These are phyloP conservation scores for Caradrina kadenii DNA, from an alignment of 2,888 invertebrate species.

Conservation along the genomic window DNA sequence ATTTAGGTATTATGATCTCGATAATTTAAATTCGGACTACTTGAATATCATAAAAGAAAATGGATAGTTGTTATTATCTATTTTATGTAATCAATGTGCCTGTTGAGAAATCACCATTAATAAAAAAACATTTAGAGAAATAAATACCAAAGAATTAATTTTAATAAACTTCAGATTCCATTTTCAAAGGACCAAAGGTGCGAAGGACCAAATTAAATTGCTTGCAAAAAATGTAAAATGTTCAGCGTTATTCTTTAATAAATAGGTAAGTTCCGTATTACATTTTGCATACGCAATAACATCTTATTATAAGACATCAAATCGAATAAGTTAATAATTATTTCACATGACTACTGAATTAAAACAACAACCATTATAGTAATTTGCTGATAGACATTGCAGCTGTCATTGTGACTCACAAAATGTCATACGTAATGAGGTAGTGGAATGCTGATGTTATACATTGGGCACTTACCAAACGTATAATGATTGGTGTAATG, in stretches of 20 bases:
- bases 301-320: slow-evolving; percentile 51
- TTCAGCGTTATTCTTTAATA: slow-evolving; percentile 18
- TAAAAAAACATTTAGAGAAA: too few relatives aligned
- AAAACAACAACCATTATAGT: slow-evolving; percentile 29
- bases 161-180: too few relatives aligned
- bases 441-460: slow-evolving; percentile 65
- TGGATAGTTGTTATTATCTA: too few relatives aligned
- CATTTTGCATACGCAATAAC: slow-evolving; percentile 47
- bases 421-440: slow-evolving; percentile 69
- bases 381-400: slow-evolving; percentile 55
- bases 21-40: too few relatives aligned
- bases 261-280: slow-evolving; percentile 11
- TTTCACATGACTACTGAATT: slow-evolving; percentile 35
- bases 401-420: slow-evolving; percentile 72
- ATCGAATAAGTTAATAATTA: slow-evolving; percentile 55
- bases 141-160: too few relatives aligned
- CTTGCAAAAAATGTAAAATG: slow-evolving; percentile 11
- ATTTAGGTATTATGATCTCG: too few relatives aligned
- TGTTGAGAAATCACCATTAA: too few relatives aligned
- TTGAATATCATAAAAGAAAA: too few relatives aligned
- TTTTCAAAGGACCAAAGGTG: too few relatives aligned
- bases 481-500: background rate
- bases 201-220: background rate
- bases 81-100: too few relatives aligned
- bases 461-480: slow-evolving; percentile 45